Evolutionary conservation across 2,888 invertebrate species (phyloP).

Genomic region (Nymphalis urticae): DNA sequence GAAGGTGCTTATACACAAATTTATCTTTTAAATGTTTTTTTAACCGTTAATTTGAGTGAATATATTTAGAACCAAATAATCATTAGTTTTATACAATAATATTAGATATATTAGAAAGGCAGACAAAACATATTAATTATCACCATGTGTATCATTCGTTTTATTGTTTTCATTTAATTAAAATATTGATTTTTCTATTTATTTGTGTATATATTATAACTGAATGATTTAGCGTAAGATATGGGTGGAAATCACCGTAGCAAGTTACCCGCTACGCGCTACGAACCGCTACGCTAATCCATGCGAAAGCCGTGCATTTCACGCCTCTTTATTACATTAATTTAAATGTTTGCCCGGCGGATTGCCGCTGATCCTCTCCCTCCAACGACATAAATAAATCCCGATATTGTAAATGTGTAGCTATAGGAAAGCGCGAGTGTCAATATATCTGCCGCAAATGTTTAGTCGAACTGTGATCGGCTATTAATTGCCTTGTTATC

Average conservation of each 20-base stretch:
- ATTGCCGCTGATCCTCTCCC: conserved; percentile 57
- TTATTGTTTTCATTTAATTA: too few species aligned
- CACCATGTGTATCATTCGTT: too few species aligned
- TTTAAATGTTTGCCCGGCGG: conserved; percentile 77
- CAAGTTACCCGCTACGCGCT: conserved; percentile 41
- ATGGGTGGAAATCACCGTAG: conserved; percentile 34
- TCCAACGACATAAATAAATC: conserved; percentile 53
- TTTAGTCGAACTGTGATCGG: conserved; percentile 10
- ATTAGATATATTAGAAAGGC: too few species aligned
- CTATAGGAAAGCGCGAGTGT: conserved; percentile 19
- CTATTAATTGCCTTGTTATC: conserved; percentile 17
- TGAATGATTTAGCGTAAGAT: background rate
- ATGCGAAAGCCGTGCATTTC: conserved; percentile 69
- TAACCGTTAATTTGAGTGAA: too few species aligned
- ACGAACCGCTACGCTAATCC: conserved; percentile 57
- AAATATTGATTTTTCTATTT: too few species aligned
- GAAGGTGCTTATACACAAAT: background rate
- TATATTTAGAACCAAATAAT: too few species aligned
- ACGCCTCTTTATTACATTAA: conserved; percentile 80
- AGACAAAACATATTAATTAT: too few species aligned
- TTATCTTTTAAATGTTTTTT: too few species aligned
- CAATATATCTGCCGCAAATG: conserved; percentile 19
- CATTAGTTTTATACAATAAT: too few species aligned
- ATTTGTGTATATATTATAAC: too few species aligned
- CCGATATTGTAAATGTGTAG: conserved; percentile 38